Evolutionary conservation across 2,113 vertebrate genomes (phyloP).

Genomic region (Indicator maculatus): DNA sequence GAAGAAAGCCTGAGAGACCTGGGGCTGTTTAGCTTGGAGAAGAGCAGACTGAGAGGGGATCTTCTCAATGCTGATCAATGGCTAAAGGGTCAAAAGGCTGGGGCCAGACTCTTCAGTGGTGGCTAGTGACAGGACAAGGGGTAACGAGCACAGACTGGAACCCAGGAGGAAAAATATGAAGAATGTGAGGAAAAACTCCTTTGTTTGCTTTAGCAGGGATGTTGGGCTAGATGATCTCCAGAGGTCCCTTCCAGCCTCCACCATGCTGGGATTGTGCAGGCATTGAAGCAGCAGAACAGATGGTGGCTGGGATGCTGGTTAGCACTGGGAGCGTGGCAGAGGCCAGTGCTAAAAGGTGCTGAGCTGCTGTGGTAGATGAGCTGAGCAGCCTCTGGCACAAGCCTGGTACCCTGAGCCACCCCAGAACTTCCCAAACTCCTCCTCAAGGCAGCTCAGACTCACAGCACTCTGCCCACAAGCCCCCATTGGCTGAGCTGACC

Average conservation of each 20-base stretch:
- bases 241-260: neutral
- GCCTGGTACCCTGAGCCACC: neutral
- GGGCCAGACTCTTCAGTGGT: no score
- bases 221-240: neutral
- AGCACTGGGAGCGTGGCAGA: accelerated
- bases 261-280: neutral
- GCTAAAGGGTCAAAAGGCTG: no score
- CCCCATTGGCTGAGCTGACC: neutral
- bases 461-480: accelerated
- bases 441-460: neutral
- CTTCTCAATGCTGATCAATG: no score
- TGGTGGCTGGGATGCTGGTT: accelerated
- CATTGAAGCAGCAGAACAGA: accelerated
- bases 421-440: neutral
- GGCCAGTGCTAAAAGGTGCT: neutral
- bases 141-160: no score
- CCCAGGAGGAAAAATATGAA: no score
- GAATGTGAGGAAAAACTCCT: no score
- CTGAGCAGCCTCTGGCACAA: neutral
- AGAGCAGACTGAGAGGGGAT: neutral
- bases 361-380: accelerated
- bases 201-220: neutral
- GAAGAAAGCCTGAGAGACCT: no score
- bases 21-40: no score
- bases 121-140: no score